Base-by-base conservation (phyloP, 2,797 vertebrate species). In the Brachyrhaphis roseni region DNA sequence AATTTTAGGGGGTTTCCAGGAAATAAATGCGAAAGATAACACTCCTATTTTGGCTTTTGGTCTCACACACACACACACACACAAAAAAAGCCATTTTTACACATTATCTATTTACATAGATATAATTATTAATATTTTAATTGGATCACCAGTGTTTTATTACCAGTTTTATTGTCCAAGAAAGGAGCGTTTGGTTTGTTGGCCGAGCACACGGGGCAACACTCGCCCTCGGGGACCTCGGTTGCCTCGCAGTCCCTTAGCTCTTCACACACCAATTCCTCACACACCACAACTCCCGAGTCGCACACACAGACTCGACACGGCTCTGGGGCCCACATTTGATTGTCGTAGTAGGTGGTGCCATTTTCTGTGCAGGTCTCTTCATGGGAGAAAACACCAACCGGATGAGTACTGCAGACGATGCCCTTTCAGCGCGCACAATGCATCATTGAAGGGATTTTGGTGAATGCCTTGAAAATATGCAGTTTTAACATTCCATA, bases 241-340 rank as follows among this genome's bases (percentile, higher is more conserved):
- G 85, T 34, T 0, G 78, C 77, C 8, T 26, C 71, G 47, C 88
- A 87, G 82, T 76, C 57, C 34, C 77, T 75, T 1, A 83, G 81
- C 75, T 88, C 88, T 26, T 89, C 89, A 75, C 91, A 90, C 46
- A 90, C 71, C 85, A 82, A 79, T 3, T 87, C 82, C 83, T 89
- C 88, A 88, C 88, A 90, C 43, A 75, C 76, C 78, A 85, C 82
- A 23, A 49, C 74, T n/a, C 87, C 89, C 0, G 1, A 34, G 72
- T 81, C 81, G 5, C 91, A 90, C 36, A 89, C 15, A 78, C 91
- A 91, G 39, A 78, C 68, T 45, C 34, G 77, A 82, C 88, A 90
- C 0, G 77, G 82, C 80, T 86, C 85, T 16, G 85, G 88, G 46
- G 75, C 86, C 87, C 87, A 88, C 41, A 78, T 87, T 68, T 89